These are phyloP conservation scores for Diadema setosum DNA, from an alignment of 35 echinoderm and acorn worm species.

Conservation along the genomic window DNA sequence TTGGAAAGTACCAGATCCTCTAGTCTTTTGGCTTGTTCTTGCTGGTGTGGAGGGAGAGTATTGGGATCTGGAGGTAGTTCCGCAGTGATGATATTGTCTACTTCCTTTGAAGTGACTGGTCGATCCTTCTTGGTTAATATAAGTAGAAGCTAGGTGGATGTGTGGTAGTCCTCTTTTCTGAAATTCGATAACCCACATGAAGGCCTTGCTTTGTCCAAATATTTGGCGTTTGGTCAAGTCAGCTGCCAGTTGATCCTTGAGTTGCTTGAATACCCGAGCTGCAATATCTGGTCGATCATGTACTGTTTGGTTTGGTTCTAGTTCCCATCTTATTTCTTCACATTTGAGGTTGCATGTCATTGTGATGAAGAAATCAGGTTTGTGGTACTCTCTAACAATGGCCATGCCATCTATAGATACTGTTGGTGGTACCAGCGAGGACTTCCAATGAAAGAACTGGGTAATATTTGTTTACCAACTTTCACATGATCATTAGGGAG, in stretches of 20 bases:
- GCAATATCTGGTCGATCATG: slow-evolving; percentile 13
- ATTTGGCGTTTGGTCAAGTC: neutral
- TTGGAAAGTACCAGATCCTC: neutral
- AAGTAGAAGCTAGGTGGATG: neutral
- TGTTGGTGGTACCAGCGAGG: neutral
- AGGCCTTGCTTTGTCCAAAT: neutral
- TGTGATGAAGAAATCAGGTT: slow-evolving; percentile 33
- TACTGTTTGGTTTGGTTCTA: neutral
- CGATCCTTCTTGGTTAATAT: neutral
- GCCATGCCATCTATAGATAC: slow-evolving; percentile 45
- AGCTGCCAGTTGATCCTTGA: neutral
- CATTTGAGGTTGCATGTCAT: slow-evolving; percentile 52
- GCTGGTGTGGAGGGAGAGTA: neutral
- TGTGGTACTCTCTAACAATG: neutral
- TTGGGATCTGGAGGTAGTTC: neutral
- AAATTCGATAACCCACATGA: neutral
- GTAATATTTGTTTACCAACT: neutral
- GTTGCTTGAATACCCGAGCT: slow-evolving; percentile 8
- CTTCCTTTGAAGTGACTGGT: neutral
- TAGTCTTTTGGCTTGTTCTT: neutral
- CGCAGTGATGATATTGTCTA: neutral
- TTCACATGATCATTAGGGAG: neutral
- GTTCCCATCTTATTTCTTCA: neutral
- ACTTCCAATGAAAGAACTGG: neutral
- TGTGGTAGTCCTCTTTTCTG: slow-evolving; percentile 14